Percentiles rank a stretch among this genome's conserved stretches.
phyloP scores from a whole-genome alignment of 2,888 invertebrate species.

The Chironomus riparius region DNA sequence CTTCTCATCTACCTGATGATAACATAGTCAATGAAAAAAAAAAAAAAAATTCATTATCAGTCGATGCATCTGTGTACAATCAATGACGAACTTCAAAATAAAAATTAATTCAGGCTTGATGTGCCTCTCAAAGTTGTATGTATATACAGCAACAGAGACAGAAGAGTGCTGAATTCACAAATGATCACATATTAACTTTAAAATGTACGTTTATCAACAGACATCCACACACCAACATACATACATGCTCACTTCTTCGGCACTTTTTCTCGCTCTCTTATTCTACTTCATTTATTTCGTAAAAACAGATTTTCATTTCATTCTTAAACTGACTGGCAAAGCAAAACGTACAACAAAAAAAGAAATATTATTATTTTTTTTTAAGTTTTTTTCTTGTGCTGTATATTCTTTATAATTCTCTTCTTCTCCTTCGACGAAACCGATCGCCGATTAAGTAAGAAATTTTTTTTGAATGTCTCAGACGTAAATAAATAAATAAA shows the following conservation, averaged over 20 bases:
- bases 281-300: slow-evolving; percentile 10
- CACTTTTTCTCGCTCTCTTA: slow-evolving; percentile 12
- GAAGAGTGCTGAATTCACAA: background rate
- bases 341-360: background rate
- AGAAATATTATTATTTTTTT: background rate
- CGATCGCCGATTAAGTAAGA: background rate
- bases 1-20: too few species aligned
- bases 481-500: background rate
- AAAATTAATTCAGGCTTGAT: too few species aligned
- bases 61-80: too few species aligned
- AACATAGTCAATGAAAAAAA: too few species aligned
- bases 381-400: background rate
- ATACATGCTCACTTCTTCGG: background rate
- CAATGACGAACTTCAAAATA: too few species aligned
- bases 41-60: too few species aligned
- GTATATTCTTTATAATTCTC: background rate
- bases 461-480: background rate
- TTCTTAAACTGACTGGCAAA: background rate
- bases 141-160: too few species aligned
- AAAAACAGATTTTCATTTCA: slow-evolving; percentile 9
- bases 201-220: slow-evolving; percentile 2
- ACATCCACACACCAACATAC: background rate
- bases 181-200: background rate
- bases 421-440: background rate
- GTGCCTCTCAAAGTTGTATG: background rate